Percentiles rank a stretch among this genome's conserved stretches.
These are phyloP conservation scores for Cichlasoma orientale DNA, from an alignment of 2,797 vertebrate species.

Conservation along the genomic window DNA sequence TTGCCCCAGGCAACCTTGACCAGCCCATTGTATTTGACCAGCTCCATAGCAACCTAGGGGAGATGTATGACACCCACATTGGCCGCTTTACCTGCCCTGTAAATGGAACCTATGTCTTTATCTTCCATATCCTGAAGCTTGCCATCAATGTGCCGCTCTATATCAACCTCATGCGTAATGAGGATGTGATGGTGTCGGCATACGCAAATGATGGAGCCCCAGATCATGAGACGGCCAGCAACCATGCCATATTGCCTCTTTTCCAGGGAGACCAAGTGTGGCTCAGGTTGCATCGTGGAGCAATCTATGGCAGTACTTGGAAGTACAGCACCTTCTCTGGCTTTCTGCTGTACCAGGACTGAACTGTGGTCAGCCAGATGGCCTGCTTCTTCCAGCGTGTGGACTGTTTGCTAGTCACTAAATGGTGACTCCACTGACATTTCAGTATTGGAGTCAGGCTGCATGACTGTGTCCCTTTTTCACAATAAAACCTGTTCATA, in stretches of 20 bases:
- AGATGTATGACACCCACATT: constrained; percentile 90
- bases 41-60: constrained; percentile 92
- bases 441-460: constrained; percentile 32
- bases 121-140: constrained; percentile 97
- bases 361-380: constrained; percentile 44
- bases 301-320: constrained; percentile 98
- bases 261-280: constrained; percentile 96
- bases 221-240: constrained; percentile 97
- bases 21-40: constrained; percentile 96
- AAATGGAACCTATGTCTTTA: constrained; percentile 94
- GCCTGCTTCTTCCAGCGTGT: not conserved
- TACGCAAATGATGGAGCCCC: constrained; percentile 98
- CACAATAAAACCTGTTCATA: constrained; percentile 1
- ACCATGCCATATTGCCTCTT: constrained; percentile 93
- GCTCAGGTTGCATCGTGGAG: constrained; percentile 93
- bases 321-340: constrained; percentile 99
- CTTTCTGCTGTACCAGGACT: constrained; percentile 97
- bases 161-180: constrained; percentile 97
- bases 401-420: constrained; percentile 66
- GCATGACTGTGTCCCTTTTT: constrained; percentile 23
- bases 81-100: constrained; percentile 93
- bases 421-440: constrained; percentile 19
- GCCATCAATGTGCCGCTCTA: constrained; percentile 95
- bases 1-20: constrained; percentile 94
- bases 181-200: constrained; percentile 95